phyloP scores from a whole-genome alignment of 2,113 vertebrate species.

The Pelodiscus sinensis region DNA sequence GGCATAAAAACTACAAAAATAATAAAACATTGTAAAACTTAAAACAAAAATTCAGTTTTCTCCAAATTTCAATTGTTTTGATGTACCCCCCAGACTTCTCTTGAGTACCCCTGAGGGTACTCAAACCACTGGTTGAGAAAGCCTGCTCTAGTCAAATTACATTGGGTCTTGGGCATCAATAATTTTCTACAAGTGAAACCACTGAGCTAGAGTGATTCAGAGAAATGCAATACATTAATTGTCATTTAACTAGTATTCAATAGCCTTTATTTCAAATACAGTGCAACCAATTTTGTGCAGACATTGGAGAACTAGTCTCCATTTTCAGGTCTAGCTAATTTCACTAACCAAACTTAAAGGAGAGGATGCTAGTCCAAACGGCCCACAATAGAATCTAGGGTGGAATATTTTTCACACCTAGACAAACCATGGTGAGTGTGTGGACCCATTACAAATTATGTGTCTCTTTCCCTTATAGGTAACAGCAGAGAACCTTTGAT shows the following conservation, averaged over 20 bases:
- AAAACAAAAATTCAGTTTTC: no score
- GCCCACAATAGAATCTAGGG: neutral
- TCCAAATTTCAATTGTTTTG: no score
- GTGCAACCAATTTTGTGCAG: neutral
- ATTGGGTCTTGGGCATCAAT: no score
- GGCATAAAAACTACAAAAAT: no score
- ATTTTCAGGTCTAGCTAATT: neutral
- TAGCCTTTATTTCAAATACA: neutral
- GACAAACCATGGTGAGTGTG: neutral
- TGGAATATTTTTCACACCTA: neutral
- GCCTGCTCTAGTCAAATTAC: no score
- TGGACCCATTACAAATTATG: neutral
- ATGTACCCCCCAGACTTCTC: no score
- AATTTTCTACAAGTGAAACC: no score
- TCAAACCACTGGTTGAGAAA: no score
- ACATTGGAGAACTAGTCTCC: neutral
- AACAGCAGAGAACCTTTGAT: neutral
- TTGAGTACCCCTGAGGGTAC: no score
- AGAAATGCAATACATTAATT: neutral
- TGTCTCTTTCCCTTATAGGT: neutral
- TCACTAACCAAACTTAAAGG: neutral
- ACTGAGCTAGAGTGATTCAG: no score
- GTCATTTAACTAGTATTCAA: neutral
- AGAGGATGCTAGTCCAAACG: neutral
- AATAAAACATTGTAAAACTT: no score